These are phyloP conservation scores for Calvadosia cruxmelitensis DNA, from an alignment of 30 jellyfish, hydroid and myxozoan genomes.

Conservation along the genomic window DNA sequence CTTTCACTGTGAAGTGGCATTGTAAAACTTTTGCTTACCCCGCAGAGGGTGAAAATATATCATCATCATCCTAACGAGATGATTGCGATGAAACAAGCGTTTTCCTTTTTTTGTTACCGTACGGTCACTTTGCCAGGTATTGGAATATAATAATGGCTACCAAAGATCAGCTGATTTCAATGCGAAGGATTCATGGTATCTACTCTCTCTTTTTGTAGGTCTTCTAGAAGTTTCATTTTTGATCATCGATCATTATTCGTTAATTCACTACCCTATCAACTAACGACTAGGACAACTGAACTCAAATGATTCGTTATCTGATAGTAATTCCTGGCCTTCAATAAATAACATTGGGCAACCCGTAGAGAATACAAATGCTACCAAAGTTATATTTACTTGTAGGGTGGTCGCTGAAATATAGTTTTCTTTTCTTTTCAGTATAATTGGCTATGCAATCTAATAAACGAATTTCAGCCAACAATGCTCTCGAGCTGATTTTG, in stretches of 20 bases:
- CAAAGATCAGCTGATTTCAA: background rate
- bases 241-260: background rate
- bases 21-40: no score
- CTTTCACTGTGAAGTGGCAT: no score
- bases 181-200: background rate
- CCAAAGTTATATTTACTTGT: background rate
- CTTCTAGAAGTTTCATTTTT: no score
- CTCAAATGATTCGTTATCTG: no score
- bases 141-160: background rate
- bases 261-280: no score
- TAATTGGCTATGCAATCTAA: background rate
- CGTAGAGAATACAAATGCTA: no score
- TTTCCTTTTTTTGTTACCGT: background rate
- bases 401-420: background rate
- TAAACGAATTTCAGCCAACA: background rate
- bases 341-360: no score
- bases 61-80: no score
- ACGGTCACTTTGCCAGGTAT: background rate
- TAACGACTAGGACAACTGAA: no score
- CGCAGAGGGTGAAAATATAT: no score
- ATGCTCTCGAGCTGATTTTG: conserved; percentile 11
- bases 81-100: background rate
- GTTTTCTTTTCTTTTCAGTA: background rate
- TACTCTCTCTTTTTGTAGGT: no score
- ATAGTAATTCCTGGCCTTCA: no score